These are phyloP conservation scores for Palaemon carinicauda DNA, from an alignment of 1,140 invertebrate genomes.

Conservation along the genomic window DNA sequence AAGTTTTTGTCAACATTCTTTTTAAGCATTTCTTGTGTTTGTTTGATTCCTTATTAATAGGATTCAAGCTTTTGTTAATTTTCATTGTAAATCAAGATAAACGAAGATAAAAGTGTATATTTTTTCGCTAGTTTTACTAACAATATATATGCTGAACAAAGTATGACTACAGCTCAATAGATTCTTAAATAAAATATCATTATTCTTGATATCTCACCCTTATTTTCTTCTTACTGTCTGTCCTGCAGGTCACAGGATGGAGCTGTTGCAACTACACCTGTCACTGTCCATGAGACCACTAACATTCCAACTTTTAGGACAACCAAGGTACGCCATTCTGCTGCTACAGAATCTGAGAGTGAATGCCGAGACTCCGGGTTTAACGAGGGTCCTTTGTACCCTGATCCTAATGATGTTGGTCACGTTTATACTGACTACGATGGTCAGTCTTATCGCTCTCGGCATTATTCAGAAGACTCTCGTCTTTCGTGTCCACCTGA, in stretches of 20 bases:
- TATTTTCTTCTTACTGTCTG: not conserved
- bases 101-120: no score
- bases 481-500: constrained; percentile 49
- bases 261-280: constrained; percentile 14
- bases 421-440: constrained; percentile 48
- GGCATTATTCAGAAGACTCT: constrained; percentile 59
- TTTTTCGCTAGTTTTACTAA: no score
- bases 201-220: no score
- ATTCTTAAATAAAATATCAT: no score
- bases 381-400: constrained; percentile 55
- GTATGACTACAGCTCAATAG: no score
- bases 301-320: constrained; percentile 18
- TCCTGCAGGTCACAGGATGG: constrained; percentile 28
- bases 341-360: constrained; percentile 58
- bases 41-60: no score
- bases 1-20: no score
- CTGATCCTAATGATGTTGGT: constrained; percentile 31
- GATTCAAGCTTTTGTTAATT: no score
- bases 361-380: constrained; percentile 59
- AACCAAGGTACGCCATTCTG: constrained; percentile 37
- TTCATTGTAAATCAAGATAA: no score
- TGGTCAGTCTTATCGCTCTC: constrained; percentile 45
- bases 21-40: no score
- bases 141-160: no score
- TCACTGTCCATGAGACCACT: constrained; percentile 4